A percentile compares a stretch with the other conserved stretches of the same genome.
phyloP scores from a whole-genome alignment of 2,797 vertebrate species.

The Anas bernieri region DNA sequence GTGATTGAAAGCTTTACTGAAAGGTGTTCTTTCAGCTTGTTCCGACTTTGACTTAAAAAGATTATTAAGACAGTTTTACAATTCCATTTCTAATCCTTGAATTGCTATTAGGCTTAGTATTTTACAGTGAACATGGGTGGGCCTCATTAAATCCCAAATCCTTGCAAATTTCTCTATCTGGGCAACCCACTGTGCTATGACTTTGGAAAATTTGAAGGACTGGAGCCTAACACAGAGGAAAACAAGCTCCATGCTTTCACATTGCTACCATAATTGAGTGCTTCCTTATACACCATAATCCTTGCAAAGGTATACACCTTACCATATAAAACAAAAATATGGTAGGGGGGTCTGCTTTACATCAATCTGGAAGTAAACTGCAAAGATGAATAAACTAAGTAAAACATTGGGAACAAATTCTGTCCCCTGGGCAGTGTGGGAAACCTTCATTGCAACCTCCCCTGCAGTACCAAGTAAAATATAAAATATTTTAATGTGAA shows the following conservation, averaged over 20 bases:
- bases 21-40: background rate
- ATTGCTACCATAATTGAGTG: background rate
- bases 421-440: background rate
- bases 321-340: background rate
- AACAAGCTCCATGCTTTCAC: background rate
- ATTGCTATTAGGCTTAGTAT: conserved; percentile 1
- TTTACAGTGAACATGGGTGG: background rate
- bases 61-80: background rate
- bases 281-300: background rate
- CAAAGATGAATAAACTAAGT: background rate
- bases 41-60: background rate
- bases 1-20: background rate
- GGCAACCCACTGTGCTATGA: background rate
- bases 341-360: too few relatives aligned
- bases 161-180: background rate
- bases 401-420: background rate
- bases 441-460: background rate
- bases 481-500: background rate
- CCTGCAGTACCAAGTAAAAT: background rate
- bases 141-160: conserved; percentile 1
- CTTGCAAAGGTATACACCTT: background rate
- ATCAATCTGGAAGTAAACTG: background rate
- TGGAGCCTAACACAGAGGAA: background rate
- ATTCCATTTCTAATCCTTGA: background rate
- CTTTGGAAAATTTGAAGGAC: background rate